Conservation (phyloP, 2,888 invertebrate genomes). For the Tachina grossa region DNA sequence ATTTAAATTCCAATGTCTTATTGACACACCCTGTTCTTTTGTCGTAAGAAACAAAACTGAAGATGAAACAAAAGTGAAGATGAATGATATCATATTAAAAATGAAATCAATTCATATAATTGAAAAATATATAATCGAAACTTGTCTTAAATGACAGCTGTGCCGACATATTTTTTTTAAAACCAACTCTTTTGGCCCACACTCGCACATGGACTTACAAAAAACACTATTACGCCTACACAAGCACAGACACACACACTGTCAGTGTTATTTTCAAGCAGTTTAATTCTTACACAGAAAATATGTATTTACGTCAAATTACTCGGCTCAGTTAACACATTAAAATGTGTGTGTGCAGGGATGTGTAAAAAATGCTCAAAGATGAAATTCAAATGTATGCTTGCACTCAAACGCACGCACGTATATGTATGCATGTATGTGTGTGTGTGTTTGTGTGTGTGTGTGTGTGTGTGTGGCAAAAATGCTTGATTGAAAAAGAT, state of each 20-base stretch:
- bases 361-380: slow-evolving; percentile 52
- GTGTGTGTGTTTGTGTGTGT: too few relatives aligned
- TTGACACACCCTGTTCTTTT: too few relatives aligned
- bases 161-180: neutral
- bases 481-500: slow-evolving; percentile 31
- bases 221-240: too few relatives aligned
- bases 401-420: too few relatives aligned
- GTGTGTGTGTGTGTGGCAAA: neutral
- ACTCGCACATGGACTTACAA: neutral
- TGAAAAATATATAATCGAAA: neutral
- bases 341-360: slow-evolving; percentile 30
- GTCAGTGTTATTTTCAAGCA: neutral
- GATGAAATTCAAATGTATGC: slow-evolving; percentile 25
- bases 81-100: too few relatives aligned
- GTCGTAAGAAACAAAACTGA: too few relatives aligned
- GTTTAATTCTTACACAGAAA: slow-evolving; percentile 15
- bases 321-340: slow-evolving; percentile 12
- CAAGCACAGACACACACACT: neutral
- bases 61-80: too few relatives aligned
- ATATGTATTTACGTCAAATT: slow-evolving; percentile 34
- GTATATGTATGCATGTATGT: too few relatives aligned
- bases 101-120: neutral
- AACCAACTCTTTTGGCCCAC: neutral
- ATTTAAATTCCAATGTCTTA: too few relatives aligned
- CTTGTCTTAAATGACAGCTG: slow-evolving; percentile 1